Evolutionary conservation across 2,888 invertebrate genomes (phyloP).

Genomic region (Monochamus alternatus): DNA sequence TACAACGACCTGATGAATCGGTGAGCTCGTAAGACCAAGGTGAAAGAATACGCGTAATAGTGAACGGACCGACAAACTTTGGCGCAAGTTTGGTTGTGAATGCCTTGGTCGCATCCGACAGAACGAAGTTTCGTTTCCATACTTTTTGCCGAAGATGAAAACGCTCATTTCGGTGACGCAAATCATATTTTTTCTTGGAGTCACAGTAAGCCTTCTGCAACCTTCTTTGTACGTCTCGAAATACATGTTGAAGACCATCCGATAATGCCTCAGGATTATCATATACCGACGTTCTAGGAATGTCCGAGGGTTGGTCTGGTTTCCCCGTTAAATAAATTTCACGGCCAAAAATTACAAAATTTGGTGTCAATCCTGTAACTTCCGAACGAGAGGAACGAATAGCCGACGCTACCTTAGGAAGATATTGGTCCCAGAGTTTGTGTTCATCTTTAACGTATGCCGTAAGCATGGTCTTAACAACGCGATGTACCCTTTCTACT

Average conservation of each 20-base stretch:
- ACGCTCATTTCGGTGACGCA: constrained; percentile 27
- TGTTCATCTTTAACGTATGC: constrained; percentile 55
- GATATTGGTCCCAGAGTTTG: constrained; percentile 45
- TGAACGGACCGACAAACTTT: constrained; percentile 34
- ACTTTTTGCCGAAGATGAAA: constrained; percentile 30
- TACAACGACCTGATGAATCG: constrained; percentile 12
- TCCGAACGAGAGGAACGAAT: constrained; percentile 47
- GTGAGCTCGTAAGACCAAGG: constrained; percentile 36
- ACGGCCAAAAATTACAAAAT: constrained; percentile 41
- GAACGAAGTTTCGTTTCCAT: constrained; percentile 29
- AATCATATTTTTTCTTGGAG: constrained; percentile 14
- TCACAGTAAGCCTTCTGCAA: constrained; percentile 19
- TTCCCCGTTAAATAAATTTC: neutral
- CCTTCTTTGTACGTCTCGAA: constrained; percentile 13
- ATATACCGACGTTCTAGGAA: neutral
- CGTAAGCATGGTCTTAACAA: constrained; percentile 58
- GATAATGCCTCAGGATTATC: neutral
- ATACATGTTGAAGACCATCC: constrained; percentile 6
- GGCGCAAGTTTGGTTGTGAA: constrained; percentile 30
- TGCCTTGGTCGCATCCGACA: constrained; percentile 25
- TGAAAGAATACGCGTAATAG: constrained; percentile 27
- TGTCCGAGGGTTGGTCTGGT: neutral
- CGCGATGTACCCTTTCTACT: constrained; percentile 55
- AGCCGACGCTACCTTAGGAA: constrained; percentile 45
- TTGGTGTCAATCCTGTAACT: constrained; percentile 43